Conservation (phyloP, 1,140 invertebrate species). For the Panagrolaimus sp. region DNA sequence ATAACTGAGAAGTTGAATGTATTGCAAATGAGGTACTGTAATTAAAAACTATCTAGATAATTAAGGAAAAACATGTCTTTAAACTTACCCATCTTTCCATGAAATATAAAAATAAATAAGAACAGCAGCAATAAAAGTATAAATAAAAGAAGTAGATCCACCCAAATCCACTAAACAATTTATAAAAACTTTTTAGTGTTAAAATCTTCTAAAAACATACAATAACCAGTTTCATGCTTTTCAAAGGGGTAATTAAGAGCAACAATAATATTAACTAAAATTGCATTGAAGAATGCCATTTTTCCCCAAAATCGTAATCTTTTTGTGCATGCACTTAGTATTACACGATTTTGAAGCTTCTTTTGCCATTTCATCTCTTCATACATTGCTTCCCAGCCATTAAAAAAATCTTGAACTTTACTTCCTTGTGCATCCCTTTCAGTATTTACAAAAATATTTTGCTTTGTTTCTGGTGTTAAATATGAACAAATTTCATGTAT, state of each 20-base stretch:
- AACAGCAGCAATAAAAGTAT: slow-evolving; percentile 36
- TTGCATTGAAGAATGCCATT: slow-evolving; percentile 89
- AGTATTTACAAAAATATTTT: slow-evolving; percentile 78
- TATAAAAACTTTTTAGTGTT: too few relatives aligned
- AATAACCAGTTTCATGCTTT: not conserved
- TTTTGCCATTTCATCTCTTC: slow-evolving; percentile 99
- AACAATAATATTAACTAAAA: slow-evolving; percentile 91
- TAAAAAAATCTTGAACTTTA: slow-evolving; percentile 97
- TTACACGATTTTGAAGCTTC: slow-evolving; percentile 69
- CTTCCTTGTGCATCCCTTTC: slow-evolving; percentile 96
- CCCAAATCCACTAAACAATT: slow-evolving; percentile 4
- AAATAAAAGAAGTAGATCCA: slow-evolving; percentile 43
- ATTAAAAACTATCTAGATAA: too few relatives aligned
- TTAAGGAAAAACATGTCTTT: too few relatives aligned
- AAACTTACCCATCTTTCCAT: slow-evolving; percentile 43
- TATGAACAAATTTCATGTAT: slow-evolving; percentile 98
- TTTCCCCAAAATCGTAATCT: slow-evolving; percentile 81
- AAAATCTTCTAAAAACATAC: too few relatives aligned
- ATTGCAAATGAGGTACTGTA: slow-evolving; percentile 73
- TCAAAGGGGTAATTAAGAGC: slow-evolving; percentile 92
- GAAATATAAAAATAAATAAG: slow-evolving; percentile 46
- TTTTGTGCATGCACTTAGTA: slow-evolving; percentile 41
- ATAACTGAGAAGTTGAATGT: slow-evolving; percentile 66
- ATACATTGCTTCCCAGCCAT: slow-evolving; percentile 83
- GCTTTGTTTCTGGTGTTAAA: slow-evolving; percentile 88